Base-by-base conservation (phyloP, 2,113 vertebrate species). In the Mystacornis crossleyi region DNA sequence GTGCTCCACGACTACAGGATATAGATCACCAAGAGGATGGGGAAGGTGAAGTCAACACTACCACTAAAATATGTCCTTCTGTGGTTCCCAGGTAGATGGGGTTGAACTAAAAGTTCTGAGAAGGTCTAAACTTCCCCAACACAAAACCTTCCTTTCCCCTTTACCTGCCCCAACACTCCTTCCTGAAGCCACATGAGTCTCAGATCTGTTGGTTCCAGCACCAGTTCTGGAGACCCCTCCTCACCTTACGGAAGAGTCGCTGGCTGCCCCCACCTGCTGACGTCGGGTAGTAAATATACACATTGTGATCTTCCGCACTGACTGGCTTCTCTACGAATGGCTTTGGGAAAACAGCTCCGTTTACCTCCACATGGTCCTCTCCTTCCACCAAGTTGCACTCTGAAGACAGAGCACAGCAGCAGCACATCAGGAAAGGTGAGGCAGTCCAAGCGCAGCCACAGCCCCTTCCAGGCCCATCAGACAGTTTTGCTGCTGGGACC, bases 311-410 rank as follows among this genome's bases (percentile, higher is more conserved):
- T 95, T 99, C 99, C 2, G 99, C 99, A 78, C 99, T 99, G 90
- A 99, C 99, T 0, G 99, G 99, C 97, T 99, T 99, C 98, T 99
- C 99, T 42, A 99, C 99, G 86, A 99, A 99, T 2, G 99, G 99
- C 96, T 99, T 99, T 53, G 99, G 99, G 97, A 99, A 99, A 67
- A 99, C 97, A 67, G 99, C 99, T 42, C 99, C 99, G 1, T 99
- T 99, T 60, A 99, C 99, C 97, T 99, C 99, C 95, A 99, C 99
- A 0, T 99, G 99, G 97, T 99, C 99, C 96, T 99, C 99, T 58
- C 99, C 99, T 96, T 99, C 99, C 92, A 99, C 98, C 88, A 99
- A 95, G 96, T 98, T 99, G 94, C 99, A 99, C 94, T 99, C 99
- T 99, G 98, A 93, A 74, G 81, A 87, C 48, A 91, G 89, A 89